A percentile compares a stretch with the other conserved stretches of the same genome.
These are phyloP conservation scores for Brachyhypopomus occidentalis DNA, from an alignment of 2,113 vertebrate species.

Conservation along the genomic window DNA sequence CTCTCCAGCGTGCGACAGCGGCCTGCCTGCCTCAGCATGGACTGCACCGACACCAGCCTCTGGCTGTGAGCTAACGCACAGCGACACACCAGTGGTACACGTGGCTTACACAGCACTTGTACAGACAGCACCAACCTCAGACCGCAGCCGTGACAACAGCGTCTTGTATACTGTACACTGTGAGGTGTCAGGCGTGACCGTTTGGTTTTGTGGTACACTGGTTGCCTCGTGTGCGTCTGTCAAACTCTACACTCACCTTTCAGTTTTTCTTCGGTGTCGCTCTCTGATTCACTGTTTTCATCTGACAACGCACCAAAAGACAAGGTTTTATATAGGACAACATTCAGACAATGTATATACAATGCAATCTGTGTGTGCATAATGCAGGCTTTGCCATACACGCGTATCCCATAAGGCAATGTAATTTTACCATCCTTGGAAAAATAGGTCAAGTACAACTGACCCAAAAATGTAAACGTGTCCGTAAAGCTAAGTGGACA, in stretches of 20 bases:
- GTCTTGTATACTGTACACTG: too few relatives aligned
- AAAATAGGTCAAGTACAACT: constrained; percentile 50
- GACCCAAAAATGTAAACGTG: constrained; percentile 54
- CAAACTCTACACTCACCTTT: constrained; percentile 76
- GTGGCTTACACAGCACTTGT: background rate
- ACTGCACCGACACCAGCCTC: constrained; percentile 89
- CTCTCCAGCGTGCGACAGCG: constrained; percentile 83
- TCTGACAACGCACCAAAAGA: constrained; percentile 80
- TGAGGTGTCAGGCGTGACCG: background rate
- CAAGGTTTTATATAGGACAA: background rate
- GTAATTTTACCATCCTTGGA: constrained; percentile 37
- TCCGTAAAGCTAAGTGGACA: constrained; percentile 56
- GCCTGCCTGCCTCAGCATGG: constrained; percentile 85
- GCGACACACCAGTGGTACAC: background rate
- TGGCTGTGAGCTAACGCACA: constrained; percentile 86
- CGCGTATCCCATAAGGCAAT: constrained; percentile 43
- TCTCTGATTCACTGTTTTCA: constrained; percentile 96
- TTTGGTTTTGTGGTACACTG: background rate
- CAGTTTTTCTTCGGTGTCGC: constrained; percentile 93
- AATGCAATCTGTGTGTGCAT: constrained; percentile 3
- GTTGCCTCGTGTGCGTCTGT: background rate
- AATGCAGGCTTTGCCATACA: constrained; percentile 33
- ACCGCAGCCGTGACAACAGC: too few relatives aligned
- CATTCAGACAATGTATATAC: constrained; percentile 16
- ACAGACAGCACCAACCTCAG: background rate